These are phyloP conservation scores for Calcarius lapponicus DNA, from an alignment of 2,797 vertebrate species.

Conservation along the genomic window DNA sequence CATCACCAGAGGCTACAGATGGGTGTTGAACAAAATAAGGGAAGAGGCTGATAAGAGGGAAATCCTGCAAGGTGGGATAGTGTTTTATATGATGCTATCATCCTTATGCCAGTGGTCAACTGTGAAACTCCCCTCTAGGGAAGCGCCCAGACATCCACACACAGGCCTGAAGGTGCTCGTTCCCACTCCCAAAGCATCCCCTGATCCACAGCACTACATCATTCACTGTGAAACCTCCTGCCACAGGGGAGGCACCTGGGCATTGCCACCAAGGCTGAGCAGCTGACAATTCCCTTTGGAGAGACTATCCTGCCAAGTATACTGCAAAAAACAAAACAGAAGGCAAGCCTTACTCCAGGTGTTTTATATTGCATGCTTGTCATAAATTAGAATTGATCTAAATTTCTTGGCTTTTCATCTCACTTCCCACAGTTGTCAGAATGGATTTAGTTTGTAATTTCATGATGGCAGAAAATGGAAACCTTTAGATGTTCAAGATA, in stretches of 20 bases:
- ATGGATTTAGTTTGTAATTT: background rate
- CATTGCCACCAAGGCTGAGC: background rate
- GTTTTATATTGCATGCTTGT: background rate
- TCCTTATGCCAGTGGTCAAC: too few relatives aligned
- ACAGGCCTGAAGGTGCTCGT: background rate
- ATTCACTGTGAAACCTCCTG: background rate
- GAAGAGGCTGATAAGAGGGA: background rate
- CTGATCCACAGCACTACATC: background rate
- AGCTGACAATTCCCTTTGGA: background rate
- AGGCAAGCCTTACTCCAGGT: background rate
- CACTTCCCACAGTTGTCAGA: background rate
- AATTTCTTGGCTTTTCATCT: background rate
- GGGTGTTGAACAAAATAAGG: background rate
- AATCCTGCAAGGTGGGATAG: too few relatives aligned
- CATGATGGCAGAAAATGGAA: background rate
- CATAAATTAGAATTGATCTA: background rate
- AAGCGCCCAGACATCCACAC: background rate
- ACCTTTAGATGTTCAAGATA: background rate
- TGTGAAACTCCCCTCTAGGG: background rate
- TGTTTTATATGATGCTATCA: background rate
- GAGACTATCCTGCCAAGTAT: background rate
- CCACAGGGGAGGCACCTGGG: too few relatives aligned
- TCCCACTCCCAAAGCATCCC: fast-evolving
- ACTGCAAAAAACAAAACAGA: background rate
- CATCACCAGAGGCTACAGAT: background rate